Evolutionary conservation across 2,888 invertebrate genomes (phyloP).

Genomic region (Drosophila melanosoma): DNA sequence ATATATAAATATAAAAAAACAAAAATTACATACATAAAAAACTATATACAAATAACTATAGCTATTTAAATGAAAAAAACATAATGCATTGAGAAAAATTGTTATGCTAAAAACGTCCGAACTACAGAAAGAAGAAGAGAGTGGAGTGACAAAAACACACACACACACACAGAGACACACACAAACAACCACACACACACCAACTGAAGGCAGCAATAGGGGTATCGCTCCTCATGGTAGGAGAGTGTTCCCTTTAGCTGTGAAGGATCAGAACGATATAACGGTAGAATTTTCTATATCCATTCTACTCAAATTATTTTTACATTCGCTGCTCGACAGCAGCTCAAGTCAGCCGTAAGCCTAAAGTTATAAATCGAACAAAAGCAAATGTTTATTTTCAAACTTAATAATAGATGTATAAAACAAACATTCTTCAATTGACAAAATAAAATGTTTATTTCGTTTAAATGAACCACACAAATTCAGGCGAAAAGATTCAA

Average conservation of each 20-base stretch:
- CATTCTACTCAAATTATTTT: constrained; percentile 32
- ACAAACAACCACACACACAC: not conserved
- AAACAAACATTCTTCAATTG: constrained; percentile 33
- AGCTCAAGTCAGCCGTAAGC: constrained; percentile 32
- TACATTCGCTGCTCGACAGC: constrained; percentile 23
- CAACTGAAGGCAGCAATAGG: not conserved
- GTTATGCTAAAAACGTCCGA: constrained; percentile 50
- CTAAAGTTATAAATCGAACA: constrained; percentile 33
- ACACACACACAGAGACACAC: not conserved
- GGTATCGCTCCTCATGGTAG: not conserved
- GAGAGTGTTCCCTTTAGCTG: not conserved
- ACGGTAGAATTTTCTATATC: constrained; percentile 17
- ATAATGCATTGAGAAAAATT: constrained; percentile 43
- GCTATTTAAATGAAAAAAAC: constrained; percentile 33
- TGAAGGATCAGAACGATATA: constrained; percentile 5
- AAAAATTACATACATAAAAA: constrained; percentile 31
- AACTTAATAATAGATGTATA: constrained; percentile 42
- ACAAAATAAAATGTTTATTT: constrained; percentile 34
- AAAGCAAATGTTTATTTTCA: constrained; percentile 45
- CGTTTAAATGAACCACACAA: constrained; percentile 12
- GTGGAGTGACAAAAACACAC: constrained; percentile 3
- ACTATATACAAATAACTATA: constrained; percentile 44
- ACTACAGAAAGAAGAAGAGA: not conserved
- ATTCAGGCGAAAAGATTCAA: constrained; percentile 40
- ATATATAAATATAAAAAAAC: constrained; percentile 12